These are phyloP conservation scores for Dichetophora obliterata DNA, from an alignment of 2,888 invertebrate genomes.

Conservation along the genomic window DNA sequence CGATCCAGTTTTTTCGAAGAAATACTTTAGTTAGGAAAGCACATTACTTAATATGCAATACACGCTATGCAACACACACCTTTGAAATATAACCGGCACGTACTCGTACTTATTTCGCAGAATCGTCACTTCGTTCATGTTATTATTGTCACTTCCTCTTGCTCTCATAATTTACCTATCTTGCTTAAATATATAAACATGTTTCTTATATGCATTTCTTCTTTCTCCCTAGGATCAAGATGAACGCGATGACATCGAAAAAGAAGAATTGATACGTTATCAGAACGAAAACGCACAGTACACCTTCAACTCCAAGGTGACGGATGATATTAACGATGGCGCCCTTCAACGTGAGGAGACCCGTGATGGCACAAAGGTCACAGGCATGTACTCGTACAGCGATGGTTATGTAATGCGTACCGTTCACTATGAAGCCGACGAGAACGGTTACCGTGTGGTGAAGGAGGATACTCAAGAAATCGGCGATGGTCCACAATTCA, in stretches of 20 bases:
- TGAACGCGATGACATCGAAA: constrained; percentile 48
- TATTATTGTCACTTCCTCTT: background rate
- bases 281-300: constrained; percentile 71
- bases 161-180: background rate
- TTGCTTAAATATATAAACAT: background rate
- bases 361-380: constrained; percentile 63
- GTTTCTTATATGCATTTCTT: background rate
- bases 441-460: constrained; percentile 75
- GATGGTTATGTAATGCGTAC: constrained; percentile 74
- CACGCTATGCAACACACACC: background rate
- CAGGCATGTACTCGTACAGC: constrained; percentile 74
- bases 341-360: constrained; percentile 66
- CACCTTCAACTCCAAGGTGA: constrained; percentile 67
- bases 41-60: background rate
- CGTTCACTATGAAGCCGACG: constrained; percentile 74
- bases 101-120: no score
- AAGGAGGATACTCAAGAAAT: constrained; percentile 71
- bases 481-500: constrained; percentile 71
- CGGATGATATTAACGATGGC: constrained; percentile 71
- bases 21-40: background rate
- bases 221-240: constrained; percentile 37
- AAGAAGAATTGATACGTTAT: constrained; percentile 53
- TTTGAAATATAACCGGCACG: background rate
- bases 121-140: background rate
- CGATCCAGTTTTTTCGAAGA: background rate